A percentile compares a stretch with the other conserved stretches of the same genome.
Conservation (phyloP, 2,113 vertebrate genomes). For the Periophthalmodon schlosseri region DNA sequence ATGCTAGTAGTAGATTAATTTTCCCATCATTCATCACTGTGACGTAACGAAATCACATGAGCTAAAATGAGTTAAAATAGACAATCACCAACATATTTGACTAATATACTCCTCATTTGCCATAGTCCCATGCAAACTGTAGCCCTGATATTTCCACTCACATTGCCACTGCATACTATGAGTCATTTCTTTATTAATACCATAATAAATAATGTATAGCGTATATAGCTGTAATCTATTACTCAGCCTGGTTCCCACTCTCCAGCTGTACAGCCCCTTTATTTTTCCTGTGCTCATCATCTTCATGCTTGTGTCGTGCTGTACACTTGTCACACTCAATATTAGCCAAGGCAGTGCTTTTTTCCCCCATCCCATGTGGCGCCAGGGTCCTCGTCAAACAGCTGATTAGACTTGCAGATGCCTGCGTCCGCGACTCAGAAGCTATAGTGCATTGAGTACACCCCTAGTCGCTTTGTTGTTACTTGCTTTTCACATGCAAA, state of each 20-base stretch:
- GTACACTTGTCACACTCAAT: constrained; percentile 43
- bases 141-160: not conserved
- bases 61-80: not conserved
- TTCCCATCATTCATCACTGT: not conserved
- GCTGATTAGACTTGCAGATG: constrained; percentile 72
- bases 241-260: constrained; percentile 25
- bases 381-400: constrained; percentile 51
- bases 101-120: not conserved
- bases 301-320: constrained; percentile 22
- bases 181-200: constrained; percentile 16
- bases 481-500: constrained; percentile 31
- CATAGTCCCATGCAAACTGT: not conserved
- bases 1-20: not conserved
- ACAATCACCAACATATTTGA: not conserved
- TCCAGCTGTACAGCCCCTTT: constrained; percentile 21
- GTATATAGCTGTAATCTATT: constrained; percentile 35
- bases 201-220: constrained; percentile 43
- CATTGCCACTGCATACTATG: not conserved
- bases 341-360: constrained; percentile 28
- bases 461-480: constrained; percentile 53
- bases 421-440: constrained; percentile 29
- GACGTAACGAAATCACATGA: not conserved
- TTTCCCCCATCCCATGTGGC: constrained; percentile 27
- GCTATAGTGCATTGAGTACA: constrained; percentile 38
- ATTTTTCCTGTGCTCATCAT: constrained; percentile 24